A percentile compares a stretch with the other conserved stretches of the same genome.
Conservation (phyloP, 2,113 vertebrate species). For the Pungitius pungitius region DNA sequence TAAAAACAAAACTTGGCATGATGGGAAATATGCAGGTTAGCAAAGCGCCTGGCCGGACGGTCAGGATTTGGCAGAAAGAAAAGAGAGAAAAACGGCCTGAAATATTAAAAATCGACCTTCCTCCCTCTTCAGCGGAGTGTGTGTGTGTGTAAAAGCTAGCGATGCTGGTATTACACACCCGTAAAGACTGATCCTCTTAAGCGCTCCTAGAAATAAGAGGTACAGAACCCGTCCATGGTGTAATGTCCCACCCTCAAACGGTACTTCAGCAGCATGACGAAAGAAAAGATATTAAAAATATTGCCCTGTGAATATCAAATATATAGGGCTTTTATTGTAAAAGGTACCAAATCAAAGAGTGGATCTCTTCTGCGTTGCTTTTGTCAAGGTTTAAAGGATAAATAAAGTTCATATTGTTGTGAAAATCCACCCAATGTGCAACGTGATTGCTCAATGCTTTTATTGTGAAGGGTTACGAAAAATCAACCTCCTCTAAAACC, state of each 20-base stretch:
- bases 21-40: conserved; percentile 70
- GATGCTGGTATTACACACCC: conserved; percentile 11
- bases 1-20: conserved; percentile 54
- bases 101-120: conserved; percentile 22
- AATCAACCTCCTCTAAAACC: no score
- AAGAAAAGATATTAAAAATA: no score
- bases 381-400: no score
- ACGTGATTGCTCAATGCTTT: background rate
- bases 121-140: background rate
- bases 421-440: no score
- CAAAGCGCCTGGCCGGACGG: background rate
- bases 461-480: no score
- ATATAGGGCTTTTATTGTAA: no score
- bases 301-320: no score
- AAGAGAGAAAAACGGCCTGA: background rate
- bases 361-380: no score
- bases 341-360: no score
- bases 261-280: no score
- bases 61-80: conserved; percentile 3
- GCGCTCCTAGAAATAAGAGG: background rate
- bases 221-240: background rate
- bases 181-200: conserved; percentile 52
- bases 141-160: conserved; percentile 16
- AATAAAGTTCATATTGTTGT: no score
- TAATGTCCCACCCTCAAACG: no score